These are phyloP conservation scores for Nautilus pompilius DNA, from an alignment of 1,140 invertebrate genomes.

Conservation along the genomic window DNA sequence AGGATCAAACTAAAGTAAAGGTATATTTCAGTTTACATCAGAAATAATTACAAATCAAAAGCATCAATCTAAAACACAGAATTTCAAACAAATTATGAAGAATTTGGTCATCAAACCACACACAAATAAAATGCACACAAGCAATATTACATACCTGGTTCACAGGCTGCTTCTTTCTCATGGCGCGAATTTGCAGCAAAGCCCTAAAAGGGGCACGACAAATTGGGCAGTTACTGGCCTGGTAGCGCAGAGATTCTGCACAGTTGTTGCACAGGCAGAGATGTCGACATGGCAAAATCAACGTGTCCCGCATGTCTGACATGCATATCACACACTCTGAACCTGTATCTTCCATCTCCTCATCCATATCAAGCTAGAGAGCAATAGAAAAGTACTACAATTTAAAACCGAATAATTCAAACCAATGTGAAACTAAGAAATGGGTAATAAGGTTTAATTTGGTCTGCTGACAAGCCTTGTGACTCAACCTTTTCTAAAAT, in stretches of 20 bases:
- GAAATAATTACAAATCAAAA: too few species aligned
- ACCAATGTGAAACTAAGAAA: too few species aligned
- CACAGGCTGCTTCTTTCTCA: slow-evolving; percentile 69
- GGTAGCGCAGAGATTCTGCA: slow-evolving; percentile 93
- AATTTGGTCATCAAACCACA: too few species aligned
- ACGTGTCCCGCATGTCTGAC: slow-evolving; percentile 94
- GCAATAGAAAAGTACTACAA: background rate
- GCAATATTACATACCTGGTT: slow-evolving; percentile 31
- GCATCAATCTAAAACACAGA: too few species aligned
- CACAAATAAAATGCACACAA: too few species aligned
- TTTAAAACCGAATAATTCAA: background rate
- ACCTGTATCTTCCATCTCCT: slow-evolving; percentile 93
- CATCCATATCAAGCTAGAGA: slow-evolving; percentile 53
- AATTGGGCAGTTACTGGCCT: slow-evolving; percentile 98
- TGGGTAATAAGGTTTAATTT: too few species aligned
- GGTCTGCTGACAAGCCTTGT: too few species aligned
- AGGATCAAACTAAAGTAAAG: too few species aligned
- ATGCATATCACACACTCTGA: slow-evolving; percentile 99
- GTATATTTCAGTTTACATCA: too few species aligned
- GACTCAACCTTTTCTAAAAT: too few species aligned
- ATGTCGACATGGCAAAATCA: slow-evolving; percentile 97
- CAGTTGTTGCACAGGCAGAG: slow-evolving; percentile 96
- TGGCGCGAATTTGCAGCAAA: slow-evolving; percentile 89
- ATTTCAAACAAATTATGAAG: too few species aligned
- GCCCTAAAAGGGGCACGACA: slow-evolving; percentile 96